Conservation (phyloP, 2,113 vertebrate genomes). For the Laticauda colubrina region DNA sequence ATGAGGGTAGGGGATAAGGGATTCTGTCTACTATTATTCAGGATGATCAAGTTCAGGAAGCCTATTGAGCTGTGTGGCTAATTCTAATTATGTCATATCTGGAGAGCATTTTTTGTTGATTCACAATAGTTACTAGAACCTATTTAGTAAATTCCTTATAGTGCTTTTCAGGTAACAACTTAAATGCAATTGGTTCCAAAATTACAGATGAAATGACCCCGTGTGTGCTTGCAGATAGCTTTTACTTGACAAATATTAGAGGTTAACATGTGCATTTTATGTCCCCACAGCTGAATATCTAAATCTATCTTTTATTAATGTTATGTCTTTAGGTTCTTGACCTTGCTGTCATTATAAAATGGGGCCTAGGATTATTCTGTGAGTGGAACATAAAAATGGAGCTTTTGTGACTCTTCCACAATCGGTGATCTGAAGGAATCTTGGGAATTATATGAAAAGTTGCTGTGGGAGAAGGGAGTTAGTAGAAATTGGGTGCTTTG, state of each 20-base stretch:
- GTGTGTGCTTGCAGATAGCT: not conserved
- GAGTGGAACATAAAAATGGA: not conserved
- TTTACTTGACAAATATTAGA: not conserved
- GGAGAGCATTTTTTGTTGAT: not conserved
- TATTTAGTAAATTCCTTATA: rapidly evolving
- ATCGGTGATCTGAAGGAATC: not conserved
- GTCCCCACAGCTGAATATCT: not conserved
- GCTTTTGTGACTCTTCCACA: not conserved
- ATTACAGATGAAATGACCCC: not conserved
- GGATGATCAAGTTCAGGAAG: not conserved
- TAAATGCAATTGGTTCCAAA: not conserved
- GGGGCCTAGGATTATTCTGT: not conserved
- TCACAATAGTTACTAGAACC: not conserved
- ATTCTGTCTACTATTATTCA: not conserved
- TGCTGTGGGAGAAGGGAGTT: not conserved
- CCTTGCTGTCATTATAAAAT: not conserved
- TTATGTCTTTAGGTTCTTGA: not conserved
- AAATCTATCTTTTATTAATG: not conserved
- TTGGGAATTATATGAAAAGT: not conserved
- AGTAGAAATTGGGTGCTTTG: not conserved
- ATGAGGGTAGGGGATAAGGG: not conserved
- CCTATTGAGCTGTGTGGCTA: not conserved
- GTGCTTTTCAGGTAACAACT: not conserved
- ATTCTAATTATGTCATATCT: not conserved
- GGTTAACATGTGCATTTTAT: not conserved